Base-by-base conservation (phyloP, 2,797 vertebrate genomes). In the Emydoidea blandingii region DNA sequence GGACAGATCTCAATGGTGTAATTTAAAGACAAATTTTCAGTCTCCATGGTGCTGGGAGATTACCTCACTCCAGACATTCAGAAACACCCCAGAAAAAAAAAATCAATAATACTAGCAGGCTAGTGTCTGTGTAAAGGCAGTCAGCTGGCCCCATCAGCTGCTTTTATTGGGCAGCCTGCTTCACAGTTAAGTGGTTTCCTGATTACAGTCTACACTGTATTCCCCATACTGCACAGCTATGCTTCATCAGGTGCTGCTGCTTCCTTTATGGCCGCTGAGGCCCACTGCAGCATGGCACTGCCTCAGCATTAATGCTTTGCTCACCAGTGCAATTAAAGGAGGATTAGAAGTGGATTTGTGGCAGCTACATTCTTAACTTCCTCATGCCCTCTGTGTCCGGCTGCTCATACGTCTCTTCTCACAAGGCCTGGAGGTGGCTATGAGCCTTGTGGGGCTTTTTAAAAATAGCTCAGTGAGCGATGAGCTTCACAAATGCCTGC, bases 131-230 rank as follows among this genome's bases (percentile, higher is more conserved):
- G 95, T n/a, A 89, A 89, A 87, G 76, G 54, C 94, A 92, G 95
- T 91, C 92, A 96, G 92, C 88, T 89, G 87, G 50, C 86, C 79
- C 85, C 94, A 86, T 93, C 95, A 95, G 93, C 92, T 79, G 96
- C 95, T 95, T 94, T 92, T 90, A 84, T 62, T 85, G 90, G 85
- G 31, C 88, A 3, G 56, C 82, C 92, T 62, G 83, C 90, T 85
- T 80, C 86, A 91, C 92, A 96, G 90, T 79, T 49, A 95, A 92
- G 86, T 87, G 85, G 50, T 83, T 97, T 92, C 93, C 86, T 95
- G 90, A 95, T 93, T 95, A 94, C 84, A 96, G 88, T 72, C 79
- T 92, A 94, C 10, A 1, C 82, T 92, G 92, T 47, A 16, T 86
- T 27, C 49, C 76, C 10, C 1, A 6, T 82, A 47, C 83, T 29